Percentiles rank a stretch among this genome's conserved stretches.
phyloP scores from a whole-genome alignment of 1,140 invertebrate species.

The Drosophila nannoptera region DNA sequence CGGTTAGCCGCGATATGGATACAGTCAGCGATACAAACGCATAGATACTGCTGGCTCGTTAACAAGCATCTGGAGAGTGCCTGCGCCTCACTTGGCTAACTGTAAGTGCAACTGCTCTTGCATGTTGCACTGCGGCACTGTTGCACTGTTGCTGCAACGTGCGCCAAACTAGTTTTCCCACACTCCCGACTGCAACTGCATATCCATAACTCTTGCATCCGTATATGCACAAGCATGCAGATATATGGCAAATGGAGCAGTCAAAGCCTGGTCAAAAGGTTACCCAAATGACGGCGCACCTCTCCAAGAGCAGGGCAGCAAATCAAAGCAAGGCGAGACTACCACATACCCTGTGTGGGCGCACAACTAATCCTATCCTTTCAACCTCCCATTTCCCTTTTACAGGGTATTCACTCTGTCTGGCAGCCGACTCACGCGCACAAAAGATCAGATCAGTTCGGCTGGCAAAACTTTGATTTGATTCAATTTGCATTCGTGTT shows the following conservation, averaged over 20 bases:
- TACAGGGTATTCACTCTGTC: constrained; percentile 25
- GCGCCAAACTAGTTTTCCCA: constrained; percentile 70
- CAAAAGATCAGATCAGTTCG: constrained; percentile 28
- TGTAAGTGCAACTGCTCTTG: constrained; percentile 45
- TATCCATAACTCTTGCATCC: constrained; percentile 5
- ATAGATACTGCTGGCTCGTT: constrained; percentile 11
- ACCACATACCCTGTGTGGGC: background rate
- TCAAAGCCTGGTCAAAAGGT: constrained; percentile 70
- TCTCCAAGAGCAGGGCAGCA: constrained; percentile 4
- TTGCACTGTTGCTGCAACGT: constrained; percentile 35
- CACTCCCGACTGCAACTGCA: constrained; percentile 35
- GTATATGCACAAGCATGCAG: constrained; percentile 2
- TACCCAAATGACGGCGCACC: constrained; percentile 33
- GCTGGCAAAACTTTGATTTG: constrained; percentile 39
- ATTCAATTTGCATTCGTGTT: constrained; percentile 53
- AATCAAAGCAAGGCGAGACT: background rate
- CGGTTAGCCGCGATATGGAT: constrained; percentile 71
- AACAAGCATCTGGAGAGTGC: constrained; percentile 50
- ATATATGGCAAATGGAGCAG: constrained; percentile 52
- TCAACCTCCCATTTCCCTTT: background rate
- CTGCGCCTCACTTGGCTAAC: constrained; percentile 50
- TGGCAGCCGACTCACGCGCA: constrained; percentile 33
- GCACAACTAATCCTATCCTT: background rate
- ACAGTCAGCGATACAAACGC: constrained; percentile 33
- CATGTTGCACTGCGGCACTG: background rate